phyloP scores from a whole-genome alignment of 2,797 vertebrate genomes.

The Rhynchotus rufescens region DNA sequence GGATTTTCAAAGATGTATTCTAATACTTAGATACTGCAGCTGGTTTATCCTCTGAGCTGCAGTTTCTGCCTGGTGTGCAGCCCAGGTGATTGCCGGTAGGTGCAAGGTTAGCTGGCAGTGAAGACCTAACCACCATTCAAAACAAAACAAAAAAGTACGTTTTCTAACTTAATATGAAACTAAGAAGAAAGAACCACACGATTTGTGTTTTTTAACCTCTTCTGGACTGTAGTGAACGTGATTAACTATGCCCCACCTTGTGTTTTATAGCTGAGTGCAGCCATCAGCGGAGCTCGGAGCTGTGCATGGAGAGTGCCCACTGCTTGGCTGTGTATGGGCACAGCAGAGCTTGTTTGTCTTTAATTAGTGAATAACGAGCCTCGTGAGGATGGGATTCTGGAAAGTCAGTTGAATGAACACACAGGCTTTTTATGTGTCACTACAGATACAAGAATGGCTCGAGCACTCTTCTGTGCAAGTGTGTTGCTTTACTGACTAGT shows the following conservation, averaged over 20 bases:
- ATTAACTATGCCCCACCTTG: background rate
- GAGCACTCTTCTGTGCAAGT: background rate
- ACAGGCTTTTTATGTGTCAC: background rate
- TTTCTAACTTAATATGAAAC: background rate
- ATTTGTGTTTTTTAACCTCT: background rate
- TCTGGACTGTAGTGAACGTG: background rate
- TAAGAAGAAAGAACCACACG: background rate
- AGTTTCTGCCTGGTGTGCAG: background rate
- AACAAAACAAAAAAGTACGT: background rate
- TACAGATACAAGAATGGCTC: background rate
- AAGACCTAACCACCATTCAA: background rate
- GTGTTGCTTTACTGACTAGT: background rate
- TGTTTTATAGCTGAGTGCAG: background rate
- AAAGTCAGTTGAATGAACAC: background rate
- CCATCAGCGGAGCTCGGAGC: background rate
- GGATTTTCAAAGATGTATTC: background rate
- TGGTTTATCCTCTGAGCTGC: slow-evolving; percentile 5
- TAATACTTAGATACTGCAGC: background rate
- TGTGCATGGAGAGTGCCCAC: background rate
- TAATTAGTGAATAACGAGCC: background rate
- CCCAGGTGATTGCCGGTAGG: background rate
- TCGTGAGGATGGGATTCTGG: background rate
- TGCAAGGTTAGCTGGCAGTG: background rate
- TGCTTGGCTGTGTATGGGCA: accelerated
- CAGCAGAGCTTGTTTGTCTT: slow-evolving; percentile 18